Evolutionary conservation across 1,140 invertebrate genomes (phyloP).

Genomic region (Drosophila tristis): DNA sequence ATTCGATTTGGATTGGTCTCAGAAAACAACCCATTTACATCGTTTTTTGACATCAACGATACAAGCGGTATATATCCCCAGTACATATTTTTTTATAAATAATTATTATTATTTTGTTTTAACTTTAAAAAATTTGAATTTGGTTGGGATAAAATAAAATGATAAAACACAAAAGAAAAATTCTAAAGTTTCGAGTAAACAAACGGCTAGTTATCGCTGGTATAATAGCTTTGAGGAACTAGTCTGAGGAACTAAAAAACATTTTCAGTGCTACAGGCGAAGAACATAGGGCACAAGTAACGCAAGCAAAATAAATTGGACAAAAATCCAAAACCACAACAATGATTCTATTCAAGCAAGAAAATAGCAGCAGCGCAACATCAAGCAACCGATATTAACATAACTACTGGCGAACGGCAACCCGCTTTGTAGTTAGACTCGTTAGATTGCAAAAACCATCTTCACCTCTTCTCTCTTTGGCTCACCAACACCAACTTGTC

Average conservation of each 20-base stretch:
- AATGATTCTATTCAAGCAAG: conserved; percentile 11
- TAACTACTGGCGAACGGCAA: conserved; percentile 67
- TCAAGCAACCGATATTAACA: conserved; percentile 70
- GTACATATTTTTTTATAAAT: too few relatives aligned
- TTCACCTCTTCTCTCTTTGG: conserved; percentile 13
- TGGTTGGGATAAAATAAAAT: too few relatives aligned
- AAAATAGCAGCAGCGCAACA: conserved; percentile 39
- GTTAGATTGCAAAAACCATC: conserved; percentile 70
- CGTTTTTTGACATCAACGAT: conserved; percentile 93
- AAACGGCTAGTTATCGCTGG: too few relatives aligned
- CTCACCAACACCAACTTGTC: conserved; percentile 28
- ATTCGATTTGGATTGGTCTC: conserved; percentile 93
- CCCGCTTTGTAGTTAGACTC: conserved; percentile 71
- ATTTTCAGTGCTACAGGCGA: conserved; percentile 17
- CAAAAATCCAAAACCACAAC: conserved; percentile 46
- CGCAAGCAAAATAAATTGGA: conserved; percentile 52
- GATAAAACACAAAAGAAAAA: neutral
- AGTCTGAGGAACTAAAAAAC: conserved; percentile 5
- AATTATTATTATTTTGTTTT: conserved; percentile 44
- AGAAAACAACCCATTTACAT: conserved; percentile 92
- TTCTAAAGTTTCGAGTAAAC: too few relatives aligned
- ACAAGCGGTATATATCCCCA: conserved; percentile 87
- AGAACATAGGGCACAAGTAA: conserved; percentile 52
- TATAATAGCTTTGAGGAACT: too few relatives aligned
- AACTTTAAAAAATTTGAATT: too few relatives aligned